A percentile compares a stretch with the other conserved stretches of the same genome.
Conservation (phyloP, 2,113 vertebrate species). For the Hippopotamus amphibius region DNA sequence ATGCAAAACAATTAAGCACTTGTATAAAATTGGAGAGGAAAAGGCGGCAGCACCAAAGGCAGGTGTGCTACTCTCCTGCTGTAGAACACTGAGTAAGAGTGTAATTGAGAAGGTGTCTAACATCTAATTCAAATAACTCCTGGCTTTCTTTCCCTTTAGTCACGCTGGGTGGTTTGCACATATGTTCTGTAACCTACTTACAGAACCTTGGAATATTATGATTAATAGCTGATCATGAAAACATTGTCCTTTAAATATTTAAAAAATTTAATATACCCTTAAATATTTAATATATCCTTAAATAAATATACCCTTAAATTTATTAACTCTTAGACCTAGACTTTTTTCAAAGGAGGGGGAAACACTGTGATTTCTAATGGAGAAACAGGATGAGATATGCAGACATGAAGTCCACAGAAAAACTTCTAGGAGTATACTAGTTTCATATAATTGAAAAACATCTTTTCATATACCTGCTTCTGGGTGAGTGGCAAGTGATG, state of each 20-base stretch:
- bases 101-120: background rate
- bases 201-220: background rate
- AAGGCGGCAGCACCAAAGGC: background rate
- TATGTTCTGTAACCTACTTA: background rate
- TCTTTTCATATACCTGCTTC: background rate
- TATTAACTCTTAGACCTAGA: background rate
- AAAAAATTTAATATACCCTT: background rate
- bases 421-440: background rate
- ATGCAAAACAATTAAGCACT: background rate
- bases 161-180: background rate
- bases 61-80: background rate
- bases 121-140: background rate
- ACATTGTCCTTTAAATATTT: background rate
- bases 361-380: background rate
- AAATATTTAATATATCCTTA: background rate
- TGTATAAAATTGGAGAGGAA: background rate
- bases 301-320: background rate
- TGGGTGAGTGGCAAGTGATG: background rate
- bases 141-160: background rate
- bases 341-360: background rate
- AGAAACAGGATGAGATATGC: background rate
- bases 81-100: background rate
- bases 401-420: background rate
- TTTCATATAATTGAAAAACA: background rate
- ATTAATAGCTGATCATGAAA: background rate